Base-by-base conservation (phyloP, 1,140 invertebrate genomes). In the Drosophila sturtevanti region DNA sequence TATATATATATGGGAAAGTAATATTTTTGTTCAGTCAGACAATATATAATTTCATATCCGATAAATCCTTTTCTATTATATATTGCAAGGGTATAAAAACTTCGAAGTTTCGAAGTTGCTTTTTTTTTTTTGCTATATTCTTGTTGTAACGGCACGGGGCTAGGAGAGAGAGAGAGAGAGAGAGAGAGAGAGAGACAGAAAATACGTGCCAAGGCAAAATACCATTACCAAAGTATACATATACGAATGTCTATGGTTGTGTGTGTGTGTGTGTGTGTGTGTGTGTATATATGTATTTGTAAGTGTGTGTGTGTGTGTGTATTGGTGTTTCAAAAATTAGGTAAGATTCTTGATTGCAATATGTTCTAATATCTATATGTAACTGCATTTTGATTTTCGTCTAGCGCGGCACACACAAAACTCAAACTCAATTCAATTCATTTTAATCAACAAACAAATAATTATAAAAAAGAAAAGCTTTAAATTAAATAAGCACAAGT, bases 121-220 rank as follows among this genome's bases (percentile, higher is more conserved):
- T 48, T 7, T 31, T 41, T 41, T 41, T 41, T 18, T 48, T 31
- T 31, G 5, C 9, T 48, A 48, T 48, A 21, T 21, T 48, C 6
- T 21, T 48, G 16, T 48, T 48, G 41, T 21, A 48, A 48, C 41
- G 79, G 79, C 79, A 81, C 73, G 61, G 66, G 78, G 72, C 84
- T 85, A 74, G 56, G 37, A 63, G 27, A 35, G 44, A 60, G 51
- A 70, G 59, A 67, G 58, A 75, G 71, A 75, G 72, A 75, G 55
- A 58, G 72, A 81, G 27, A 31, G 27, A 31, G 82, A 79, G 77
- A 81, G 27, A 31, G 27, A 31, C 82, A 79, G 77, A 80, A 41
- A 89, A 89, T 84, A 89, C 84, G 84, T 89, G 85, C 84, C 85
- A 89, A 89, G 73, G 72, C 73, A 77, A 77, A 85, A 80, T 77